Evolutionary conservation across 35 echinoderm and acorn worm genomes (phyloP), one percentile per base, ranked within the genome.

Genomic region (Holothuria glaberrima): DNA sequence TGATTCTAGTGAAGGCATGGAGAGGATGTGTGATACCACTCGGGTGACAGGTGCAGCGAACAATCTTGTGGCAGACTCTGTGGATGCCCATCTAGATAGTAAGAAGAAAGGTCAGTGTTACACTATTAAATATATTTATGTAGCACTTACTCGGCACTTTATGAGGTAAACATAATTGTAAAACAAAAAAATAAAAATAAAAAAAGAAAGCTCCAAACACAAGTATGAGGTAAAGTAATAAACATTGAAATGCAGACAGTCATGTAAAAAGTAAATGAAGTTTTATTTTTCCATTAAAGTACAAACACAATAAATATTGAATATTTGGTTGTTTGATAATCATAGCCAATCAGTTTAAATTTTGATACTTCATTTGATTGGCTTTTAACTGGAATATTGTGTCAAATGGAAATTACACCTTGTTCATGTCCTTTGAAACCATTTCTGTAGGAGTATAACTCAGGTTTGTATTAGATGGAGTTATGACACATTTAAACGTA

Each of bases 1-100:
- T 62, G 46, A 84, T 24, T 48, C 80, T 31, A 61, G 54, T 61
- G 80, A 84, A 25, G 80, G 80, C 6, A 36, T 57, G 17, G 80
- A 84, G 54, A 84, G 80, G 27, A 9, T 48, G 21, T 19, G 46
- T 1, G 80, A 84, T 45, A 58, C 80, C 28, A 31, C 35, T 5
- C 30, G 80, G 58, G 58, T 63, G 13, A 30, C 58, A 20, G 80
- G 58, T 29, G 5, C 80, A 36, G 57, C 12, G 32, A 84, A 31
- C 61, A 84, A 28, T 84, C 56, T 84, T 20, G 57, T 38, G 17
- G 80, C 80, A 31, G 80, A 84, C 57, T 84, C 80, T 38, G 80
- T 63, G 25, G 80, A 84, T 84, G 54, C 59, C 29, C n/a, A 84
- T 61, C 27, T 61, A 12, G 80, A 84, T 30, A 84, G 80, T 31